phyloP scores from a whole-genome alignment of 2,797 vertebrate genomes.

The Cyprinella venusta region DNA sequence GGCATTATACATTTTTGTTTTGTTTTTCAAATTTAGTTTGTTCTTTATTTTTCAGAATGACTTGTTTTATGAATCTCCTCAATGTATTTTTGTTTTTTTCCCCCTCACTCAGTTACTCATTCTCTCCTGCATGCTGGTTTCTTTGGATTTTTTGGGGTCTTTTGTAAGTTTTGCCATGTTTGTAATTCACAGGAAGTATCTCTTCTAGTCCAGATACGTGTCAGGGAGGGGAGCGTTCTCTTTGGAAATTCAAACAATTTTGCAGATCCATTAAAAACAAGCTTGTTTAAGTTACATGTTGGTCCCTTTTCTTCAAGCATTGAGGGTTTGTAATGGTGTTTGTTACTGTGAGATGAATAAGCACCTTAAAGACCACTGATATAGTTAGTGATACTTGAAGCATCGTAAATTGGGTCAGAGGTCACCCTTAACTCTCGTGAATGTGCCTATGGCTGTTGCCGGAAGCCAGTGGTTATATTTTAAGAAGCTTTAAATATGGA shows the following conservation, averaged over 20 bases:
- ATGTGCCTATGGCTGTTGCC: too few relatives aligned
- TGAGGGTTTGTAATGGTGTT: constrained; percentile 1
- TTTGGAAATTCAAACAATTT: constrained; percentile 85
- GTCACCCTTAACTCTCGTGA: too few relatives aligned
- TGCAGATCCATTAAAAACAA: constrained; percentile 86
- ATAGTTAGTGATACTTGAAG: too few relatives aligned
- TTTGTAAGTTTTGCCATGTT: constrained; percentile 76
- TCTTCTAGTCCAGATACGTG: constrained; percentile 73
- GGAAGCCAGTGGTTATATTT: too few relatives aligned
- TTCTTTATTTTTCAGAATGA: constrained; percentile 57
- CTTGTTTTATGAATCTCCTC: constrained; percentile 50
- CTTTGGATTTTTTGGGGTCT: constrained; percentile 73
- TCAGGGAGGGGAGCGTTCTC: constrained; percentile 75
- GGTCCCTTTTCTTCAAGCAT: constrained; percentile 56
- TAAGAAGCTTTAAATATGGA: background rate
- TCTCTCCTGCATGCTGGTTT: constrained; percentile 79
- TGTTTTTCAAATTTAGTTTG: constrained; percentile 69
- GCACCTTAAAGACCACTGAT: background rate
- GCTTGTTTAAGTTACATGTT: constrained; percentile 82
- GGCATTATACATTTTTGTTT: constrained; percentile 63
- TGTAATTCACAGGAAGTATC: constrained; percentile 57
- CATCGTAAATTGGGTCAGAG: too few relatives aligned
- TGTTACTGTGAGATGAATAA: background rate
- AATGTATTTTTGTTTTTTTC: constrained; percentile 46
- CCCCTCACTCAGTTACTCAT: constrained; percentile 38